A percentile compares a stretch with the other conserved stretches of the same genome.
Conservation (phyloP, 2,113 vertebrate genomes). For the Rhabdornis inornatus region DNA sequence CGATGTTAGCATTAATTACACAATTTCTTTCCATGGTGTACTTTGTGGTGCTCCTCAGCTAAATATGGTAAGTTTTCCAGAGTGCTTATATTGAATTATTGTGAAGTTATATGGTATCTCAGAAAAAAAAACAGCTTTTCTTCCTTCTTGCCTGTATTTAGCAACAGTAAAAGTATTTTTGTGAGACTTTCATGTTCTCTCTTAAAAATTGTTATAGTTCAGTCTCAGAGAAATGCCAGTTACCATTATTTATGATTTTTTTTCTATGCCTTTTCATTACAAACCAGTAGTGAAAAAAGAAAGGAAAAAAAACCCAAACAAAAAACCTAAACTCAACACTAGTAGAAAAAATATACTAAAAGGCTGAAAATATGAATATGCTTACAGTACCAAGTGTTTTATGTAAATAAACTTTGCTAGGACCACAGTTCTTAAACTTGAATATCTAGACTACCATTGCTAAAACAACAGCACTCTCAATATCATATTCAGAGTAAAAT, state of each 20-base stretch:
- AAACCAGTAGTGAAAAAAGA: neutral
- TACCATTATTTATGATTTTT: neutral
- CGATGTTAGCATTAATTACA: conserved; percentile 91
- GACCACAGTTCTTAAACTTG: neutral
- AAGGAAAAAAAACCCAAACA: neutral
- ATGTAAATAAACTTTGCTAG: neutral
- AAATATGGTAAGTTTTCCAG: conserved; percentile 85
- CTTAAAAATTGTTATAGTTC: neutral
- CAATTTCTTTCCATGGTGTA: conserved; percentile 91
- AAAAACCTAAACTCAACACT: neutral
- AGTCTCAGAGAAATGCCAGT: neutral
- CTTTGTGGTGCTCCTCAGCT: conserved; percentile 84
- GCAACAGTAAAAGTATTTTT: neutral
- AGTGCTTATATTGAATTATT: neutral
- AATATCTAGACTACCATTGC: neutral
- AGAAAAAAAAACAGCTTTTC: neutral
- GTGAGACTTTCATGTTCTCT: neutral
- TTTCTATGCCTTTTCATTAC: neutral
- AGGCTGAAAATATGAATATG: neutral
- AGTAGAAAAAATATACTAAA: neutral
- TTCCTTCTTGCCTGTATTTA: neutral
- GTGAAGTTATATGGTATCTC: neutral
- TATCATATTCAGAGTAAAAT: neutral
- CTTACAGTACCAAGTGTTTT: neutral
- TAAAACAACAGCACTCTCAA: neutral